Percentiles rank a stretch among this genome's conserved stretches.
These are phyloP conservation scores for Portevinia maculata DNA, from an alignment of 2,888 invertebrate genomes.

Conservation along the genomic window DNA sequence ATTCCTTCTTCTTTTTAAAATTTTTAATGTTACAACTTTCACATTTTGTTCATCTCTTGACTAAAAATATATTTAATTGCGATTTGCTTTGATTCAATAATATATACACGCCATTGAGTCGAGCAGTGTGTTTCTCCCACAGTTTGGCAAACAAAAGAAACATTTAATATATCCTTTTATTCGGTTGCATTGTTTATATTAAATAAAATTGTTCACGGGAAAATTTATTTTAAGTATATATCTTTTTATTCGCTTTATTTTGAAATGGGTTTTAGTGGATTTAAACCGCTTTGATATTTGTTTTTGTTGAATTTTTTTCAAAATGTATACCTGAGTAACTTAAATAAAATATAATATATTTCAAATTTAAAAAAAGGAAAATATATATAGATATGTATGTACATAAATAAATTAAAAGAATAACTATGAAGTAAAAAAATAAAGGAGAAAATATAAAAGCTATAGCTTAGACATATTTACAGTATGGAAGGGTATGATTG, in stretches of 20 bases:
- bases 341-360: conserved; percentile 11
- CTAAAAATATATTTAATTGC: conserved; percentile 44
- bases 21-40: conserved; percentile 6
- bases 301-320: conserved; percentile 38
- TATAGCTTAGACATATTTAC: neutral
- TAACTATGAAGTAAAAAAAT: conserved; percentile 2
- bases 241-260: conserved; percentile 14
- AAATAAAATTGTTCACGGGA: too few species aligned
- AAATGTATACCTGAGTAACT: conserved; percentile 54
- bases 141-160: conserved; percentile 23
- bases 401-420: conserved; percentile 3
- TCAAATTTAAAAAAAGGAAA: too few species aligned
- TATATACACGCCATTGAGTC: conserved; percentile 2
- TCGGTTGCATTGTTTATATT: conserved; percentile 12
- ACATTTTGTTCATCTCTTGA: conserved; percentile 48
- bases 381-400: conserved; percentile 14
- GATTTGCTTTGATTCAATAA: conserved; percentile 32
- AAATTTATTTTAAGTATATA: conserved; percentile 16
- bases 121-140: conserved; percentile 9
- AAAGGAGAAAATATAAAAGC: neutral
- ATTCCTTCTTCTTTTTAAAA: neutral
- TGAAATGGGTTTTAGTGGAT: conserved; percentile 13
- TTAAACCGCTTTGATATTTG: conserved; percentile 62
- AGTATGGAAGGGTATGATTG: conserved; percentile 5
- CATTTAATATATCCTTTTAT: conserved; percentile 23